These are phyloP conservation scores for Pygathrix nemaeus DNA, from an alignment of 2,113 vertebrate species.

Conservation along the genomic window DNA sequence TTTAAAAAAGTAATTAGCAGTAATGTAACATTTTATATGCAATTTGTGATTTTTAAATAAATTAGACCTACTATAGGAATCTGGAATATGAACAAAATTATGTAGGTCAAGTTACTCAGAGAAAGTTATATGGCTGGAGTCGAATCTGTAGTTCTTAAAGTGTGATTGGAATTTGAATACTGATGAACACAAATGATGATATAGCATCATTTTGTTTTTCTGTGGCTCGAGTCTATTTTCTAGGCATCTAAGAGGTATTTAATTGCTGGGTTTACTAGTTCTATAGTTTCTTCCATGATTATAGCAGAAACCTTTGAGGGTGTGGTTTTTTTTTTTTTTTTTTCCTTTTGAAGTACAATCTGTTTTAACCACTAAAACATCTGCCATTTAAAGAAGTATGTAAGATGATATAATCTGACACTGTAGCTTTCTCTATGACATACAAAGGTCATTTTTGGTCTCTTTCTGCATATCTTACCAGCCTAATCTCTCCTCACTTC, in stretches of 20 bases:
- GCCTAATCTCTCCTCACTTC: not conserved
- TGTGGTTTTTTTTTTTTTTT: not conserved
- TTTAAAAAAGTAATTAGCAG: not conserved
- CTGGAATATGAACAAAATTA: not conserved
- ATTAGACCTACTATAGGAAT: not conserved
- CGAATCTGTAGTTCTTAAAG: not conserved
- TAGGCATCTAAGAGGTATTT: not conserved
- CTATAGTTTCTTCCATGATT: not conserved
- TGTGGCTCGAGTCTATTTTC: not conserved
- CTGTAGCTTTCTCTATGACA: not conserved
- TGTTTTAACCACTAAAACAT: not conserved
- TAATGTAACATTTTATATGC: not conserved
- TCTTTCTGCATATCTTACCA: not conserved
- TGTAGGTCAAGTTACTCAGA: not conserved
- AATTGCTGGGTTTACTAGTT: not conserved
- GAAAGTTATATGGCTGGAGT: not conserved
- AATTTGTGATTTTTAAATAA: constrained; percentile 17
- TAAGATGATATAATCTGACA: not conserved
- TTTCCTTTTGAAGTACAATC: not conserved
- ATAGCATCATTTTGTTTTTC: not conserved
- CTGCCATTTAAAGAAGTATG: not conserved
- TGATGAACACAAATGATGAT: not conserved
- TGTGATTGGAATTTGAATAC: not conserved
- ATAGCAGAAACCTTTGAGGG: not conserved
- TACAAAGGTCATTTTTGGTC: not conserved